These are phyloP conservation scores for Tetragnatha montana DNA, from an alignment of 2,888 invertebrate genomes.

Conservation along the genomic window DNA sequence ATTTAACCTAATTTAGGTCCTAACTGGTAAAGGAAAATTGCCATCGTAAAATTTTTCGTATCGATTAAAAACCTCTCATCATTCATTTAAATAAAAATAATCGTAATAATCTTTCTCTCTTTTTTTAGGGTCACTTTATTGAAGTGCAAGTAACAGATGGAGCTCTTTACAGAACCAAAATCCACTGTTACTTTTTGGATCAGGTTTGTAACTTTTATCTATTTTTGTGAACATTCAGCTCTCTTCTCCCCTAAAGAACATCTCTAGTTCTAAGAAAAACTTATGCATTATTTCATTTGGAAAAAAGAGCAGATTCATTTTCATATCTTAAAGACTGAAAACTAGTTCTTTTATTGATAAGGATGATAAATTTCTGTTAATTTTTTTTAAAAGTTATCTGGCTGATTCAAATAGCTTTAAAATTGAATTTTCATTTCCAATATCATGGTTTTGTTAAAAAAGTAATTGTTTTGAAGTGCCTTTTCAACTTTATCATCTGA, in stretches of 20 bases:
- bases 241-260: too few relatives aligned
- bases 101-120: not conserved
- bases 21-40: too few relatives aligned
- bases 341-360: too few relatives aligned
- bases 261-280: too few relatives aligned
- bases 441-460: not conserved
- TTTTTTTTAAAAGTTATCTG: too few relatives aligned
- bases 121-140: conserved; percentile 90
- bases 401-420: too few relatives aligned
- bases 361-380: too few relatives aligned
- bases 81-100: not conserved
- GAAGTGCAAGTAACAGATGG: conserved; percentile 97
- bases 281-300: too few relatives aligned
- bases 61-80: not conserved
- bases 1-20: too few relatives aligned
- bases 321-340: too few relatives aligned
- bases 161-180: conserved; percentile 94
- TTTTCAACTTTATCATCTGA: not conserved
- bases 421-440: not conserved
- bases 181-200: conserved; percentile 96
- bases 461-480: not conserved
- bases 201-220: conserved; percentile 73
- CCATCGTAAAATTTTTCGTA: too few relatives aligned
- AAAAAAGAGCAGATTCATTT: too few relatives aligned
- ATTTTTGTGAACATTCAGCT: not conserved